Conservation (phyloP, 2,888 invertebrate genomes). For the Caenorhabditis sp. region DNA sequence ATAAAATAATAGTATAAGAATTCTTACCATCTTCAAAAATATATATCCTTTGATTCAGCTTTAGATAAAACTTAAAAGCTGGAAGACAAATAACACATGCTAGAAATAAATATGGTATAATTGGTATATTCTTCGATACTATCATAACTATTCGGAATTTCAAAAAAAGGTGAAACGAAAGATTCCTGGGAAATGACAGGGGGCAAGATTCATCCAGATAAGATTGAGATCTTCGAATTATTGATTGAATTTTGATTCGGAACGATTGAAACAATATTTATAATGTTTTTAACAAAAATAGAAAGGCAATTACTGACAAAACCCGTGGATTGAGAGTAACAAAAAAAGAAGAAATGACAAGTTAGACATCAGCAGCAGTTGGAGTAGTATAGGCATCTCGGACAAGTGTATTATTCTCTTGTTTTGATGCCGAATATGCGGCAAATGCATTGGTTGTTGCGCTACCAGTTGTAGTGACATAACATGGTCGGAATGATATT, state of each 20-base stretch:
- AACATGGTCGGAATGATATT: slow-evolving; percentile 42
- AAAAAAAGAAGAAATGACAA: background rate
- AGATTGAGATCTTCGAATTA: background rate
- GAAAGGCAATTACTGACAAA: background rate
- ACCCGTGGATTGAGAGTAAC: background rate
- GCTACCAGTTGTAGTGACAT: slow-evolving; percentile 33
- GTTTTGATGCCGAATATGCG: slow-evolving; percentile 32
- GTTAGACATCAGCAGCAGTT: background rate
- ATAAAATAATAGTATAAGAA: background rate
- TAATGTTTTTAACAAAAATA: background rate
- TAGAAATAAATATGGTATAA: slow-evolving; percentile 29
- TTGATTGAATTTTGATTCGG: background rate
- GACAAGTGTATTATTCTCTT: slow-evolving; percentile 31
- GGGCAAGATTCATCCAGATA: background rate
- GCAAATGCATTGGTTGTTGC: slow-evolving; percentile 34
- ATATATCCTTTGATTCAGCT: background rate
- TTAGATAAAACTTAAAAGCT: slow-evolving; percentile 1
- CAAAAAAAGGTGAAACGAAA: background rate
- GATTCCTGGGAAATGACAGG: background rate
- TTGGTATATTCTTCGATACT: slow-evolving; percentile 8
- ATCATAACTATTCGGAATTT: background rate
- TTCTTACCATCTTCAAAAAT: slow-evolving; percentile 1
- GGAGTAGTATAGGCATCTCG: background rate
- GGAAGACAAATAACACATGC: slow-evolving; percentile 13
- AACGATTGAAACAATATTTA: background rate